phyloP scores from a whole-genome alignment of 2,113 vertebrate genomes.

The Chloroceryle aenea region DNA sequence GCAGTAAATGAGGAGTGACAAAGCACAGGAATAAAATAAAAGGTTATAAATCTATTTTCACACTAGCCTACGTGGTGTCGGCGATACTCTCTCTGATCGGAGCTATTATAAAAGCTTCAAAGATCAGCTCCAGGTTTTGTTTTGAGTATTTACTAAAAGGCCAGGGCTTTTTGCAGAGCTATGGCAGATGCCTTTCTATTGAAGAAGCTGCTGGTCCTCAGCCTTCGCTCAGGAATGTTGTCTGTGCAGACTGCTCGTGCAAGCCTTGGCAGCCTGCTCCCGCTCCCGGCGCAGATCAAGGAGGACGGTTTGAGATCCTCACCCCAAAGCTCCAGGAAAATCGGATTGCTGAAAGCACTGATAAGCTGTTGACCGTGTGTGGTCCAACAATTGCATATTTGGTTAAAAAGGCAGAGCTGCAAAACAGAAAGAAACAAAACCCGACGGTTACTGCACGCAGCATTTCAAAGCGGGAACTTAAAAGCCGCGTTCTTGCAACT shows the following conservation, averaged over 20 bases:
- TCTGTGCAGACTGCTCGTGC: background rate
- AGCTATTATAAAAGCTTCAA: conserved; percentile 43
- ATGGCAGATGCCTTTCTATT: background rate
- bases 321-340: background rate
- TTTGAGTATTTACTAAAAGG: conserved; percentile 56
- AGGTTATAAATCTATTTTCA: conserved; percentile 59
- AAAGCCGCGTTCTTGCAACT: conserved; percentile 9
- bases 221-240: background rate
- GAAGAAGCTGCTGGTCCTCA: conserved; percentile 3
- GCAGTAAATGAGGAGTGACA: conserved; percentile 62
- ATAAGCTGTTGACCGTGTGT: background rate
- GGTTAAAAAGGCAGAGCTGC: background rate
- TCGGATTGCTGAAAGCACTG: background rate
- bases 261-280: background rate
- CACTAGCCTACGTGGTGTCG: background rate
- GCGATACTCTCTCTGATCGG: conserved; percentile 31
- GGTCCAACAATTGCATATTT: background rate
- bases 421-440: conserved; percentile 24
- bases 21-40: conserved; percentile 61
- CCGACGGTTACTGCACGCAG: background rate
- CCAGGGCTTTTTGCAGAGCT: background rate
- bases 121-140: conserved; percentile 39
- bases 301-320: background rate
- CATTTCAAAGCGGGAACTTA: conserved; percentile 26
- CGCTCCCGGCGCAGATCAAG: background rate